Evolutionary conservation across 37 sponge, comb jelly and placozoan species (phyloP).

Genomic region (Halisarca cf. caerulea): DNA sequence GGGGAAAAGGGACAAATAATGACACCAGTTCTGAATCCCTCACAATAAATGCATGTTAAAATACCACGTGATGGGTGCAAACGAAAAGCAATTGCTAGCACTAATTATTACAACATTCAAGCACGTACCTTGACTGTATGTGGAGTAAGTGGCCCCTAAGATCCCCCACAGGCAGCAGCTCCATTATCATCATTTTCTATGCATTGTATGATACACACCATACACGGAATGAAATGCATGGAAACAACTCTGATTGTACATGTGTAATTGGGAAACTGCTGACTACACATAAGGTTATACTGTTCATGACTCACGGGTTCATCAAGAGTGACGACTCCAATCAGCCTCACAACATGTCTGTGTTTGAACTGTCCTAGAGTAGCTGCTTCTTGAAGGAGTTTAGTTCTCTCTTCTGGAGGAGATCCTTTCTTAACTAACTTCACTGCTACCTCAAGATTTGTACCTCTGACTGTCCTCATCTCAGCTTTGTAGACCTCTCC

Average conservation of each 20-base stretch:
- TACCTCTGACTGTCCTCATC: background rate
- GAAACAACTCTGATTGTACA: too few relatives aligned
- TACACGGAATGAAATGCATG: too few relatives aligned
- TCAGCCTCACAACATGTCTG: slow-evolving; percentile 5
- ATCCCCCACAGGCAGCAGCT: background rate
- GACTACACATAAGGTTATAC: background rate
- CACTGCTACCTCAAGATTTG: background rate
- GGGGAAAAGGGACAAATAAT: too few relatives aligned
- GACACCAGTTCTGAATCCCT: background rate
- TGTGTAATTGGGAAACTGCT: background rate
- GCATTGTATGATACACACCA: too few relatives aligned
- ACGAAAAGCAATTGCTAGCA: too few relatives aligned
- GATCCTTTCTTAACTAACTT: slow-evolving; percentile 4
- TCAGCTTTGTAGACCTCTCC: slow-evolving; percentile 6
- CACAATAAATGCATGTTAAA: background rate
- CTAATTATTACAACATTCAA: too few relatives aligned
- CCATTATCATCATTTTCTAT: slow-evolving; percentile 21
- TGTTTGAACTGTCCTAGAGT: background rate
- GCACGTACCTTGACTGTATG: too few relatives aligned
- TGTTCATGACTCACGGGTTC: background rate
- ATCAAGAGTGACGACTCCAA: background rate
- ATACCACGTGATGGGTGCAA: too few relatives aligned
- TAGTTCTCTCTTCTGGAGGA: background rate
- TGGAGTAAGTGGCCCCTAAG: background rate
- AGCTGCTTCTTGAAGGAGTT: background rate